Base-by-base conservation (phyloP, 2,888 invertebrate species). In the Zygothrica quintamaculata region DNA sequence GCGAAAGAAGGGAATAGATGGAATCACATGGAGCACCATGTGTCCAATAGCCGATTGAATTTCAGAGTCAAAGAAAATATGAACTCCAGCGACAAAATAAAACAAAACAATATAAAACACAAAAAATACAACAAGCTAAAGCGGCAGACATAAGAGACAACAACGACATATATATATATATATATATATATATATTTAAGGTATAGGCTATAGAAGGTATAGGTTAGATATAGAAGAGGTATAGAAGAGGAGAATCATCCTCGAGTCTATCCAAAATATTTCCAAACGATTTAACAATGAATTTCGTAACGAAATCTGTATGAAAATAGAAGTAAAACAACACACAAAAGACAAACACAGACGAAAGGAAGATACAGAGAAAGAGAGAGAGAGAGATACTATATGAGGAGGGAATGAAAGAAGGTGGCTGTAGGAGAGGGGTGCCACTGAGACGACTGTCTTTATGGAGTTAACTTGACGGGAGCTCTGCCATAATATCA, bases 241-340 rank as follows among this genome's bases (percentile, higher is more conserved):
- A 9, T 7, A 29, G n/a, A 9, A 52, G 11, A 11, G 25, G 40
- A 39, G 43, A 48, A 60, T 47, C 25, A 12, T 42, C n/a, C 57
- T 51, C 29, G 31, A 37, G 44, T 50, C 50, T 26, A 61, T 50
- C 39, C 57, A 40, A 66, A 70, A 81, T 65, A 66, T 68, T 80
- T 81, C 76, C 84, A 71, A 84, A 68, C 80, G 81, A 80, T 80
- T 81, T 84, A 77, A 78, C 80, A 78, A 76, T 55, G 73, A 74
- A 40, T 70, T 71, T 74, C 66, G 59, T 70, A 67, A 64, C 62
- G 53, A 70, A 74, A 74, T 74, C 71, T 70, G 61, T 66, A 74
- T 57, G 62, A 70, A 74, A 74, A 74, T 70, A 62, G 58, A 75
- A 59, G 75, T 64, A 74, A 69, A 84, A 66, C 69, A 55, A 55